Conservation (phyloP, 2,797 vertebrate genomes). For the Myotis findleyi region DNA sequence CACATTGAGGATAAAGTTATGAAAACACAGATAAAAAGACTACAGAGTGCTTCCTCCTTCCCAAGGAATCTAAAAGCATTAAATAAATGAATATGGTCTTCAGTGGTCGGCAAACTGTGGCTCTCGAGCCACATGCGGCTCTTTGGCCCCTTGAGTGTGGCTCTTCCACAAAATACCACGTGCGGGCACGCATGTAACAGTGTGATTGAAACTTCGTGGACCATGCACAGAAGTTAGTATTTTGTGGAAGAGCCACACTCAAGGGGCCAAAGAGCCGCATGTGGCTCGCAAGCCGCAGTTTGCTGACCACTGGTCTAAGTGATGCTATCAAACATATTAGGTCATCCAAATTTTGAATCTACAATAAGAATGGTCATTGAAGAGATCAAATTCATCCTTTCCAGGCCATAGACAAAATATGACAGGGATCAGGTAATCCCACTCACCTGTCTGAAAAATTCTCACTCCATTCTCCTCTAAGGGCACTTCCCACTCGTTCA, state of each 20-base stretch:
- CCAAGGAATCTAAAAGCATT: background rate
- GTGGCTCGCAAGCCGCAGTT: too few relatives aligned
- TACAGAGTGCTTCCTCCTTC: background rate
- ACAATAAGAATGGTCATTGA: background rate
- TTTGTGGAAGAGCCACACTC: too few relatives aligned
- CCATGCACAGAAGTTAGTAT: too few relatives aligned
- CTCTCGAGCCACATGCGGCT: too few relatives aligned
- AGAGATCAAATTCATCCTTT: background rate
- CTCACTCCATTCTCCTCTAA: background rate
- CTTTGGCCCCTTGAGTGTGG: too few relatives aligned
- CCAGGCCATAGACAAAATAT: background rate
- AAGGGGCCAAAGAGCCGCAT: too few relatives aligned
- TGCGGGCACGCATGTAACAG: too few relatives aligned
- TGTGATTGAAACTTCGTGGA: too few relatives aligned
- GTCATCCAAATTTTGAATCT: background rate
- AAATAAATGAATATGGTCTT: background rate
- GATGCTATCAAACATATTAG: background rate
- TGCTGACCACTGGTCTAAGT: background rate
- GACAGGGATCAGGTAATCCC: background rate
- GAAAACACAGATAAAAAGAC: background rate
- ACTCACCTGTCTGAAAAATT: background rate
- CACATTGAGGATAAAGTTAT: background rate
- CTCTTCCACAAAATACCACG: too few relatives aligned
- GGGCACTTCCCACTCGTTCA: accelerated
- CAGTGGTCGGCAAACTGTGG: too few relatives aligned